Evolutionary conservation across 2,888 invertebrate genomes (phyloP).

Genomic region (Zaprionus bogoriensis): DNA sequence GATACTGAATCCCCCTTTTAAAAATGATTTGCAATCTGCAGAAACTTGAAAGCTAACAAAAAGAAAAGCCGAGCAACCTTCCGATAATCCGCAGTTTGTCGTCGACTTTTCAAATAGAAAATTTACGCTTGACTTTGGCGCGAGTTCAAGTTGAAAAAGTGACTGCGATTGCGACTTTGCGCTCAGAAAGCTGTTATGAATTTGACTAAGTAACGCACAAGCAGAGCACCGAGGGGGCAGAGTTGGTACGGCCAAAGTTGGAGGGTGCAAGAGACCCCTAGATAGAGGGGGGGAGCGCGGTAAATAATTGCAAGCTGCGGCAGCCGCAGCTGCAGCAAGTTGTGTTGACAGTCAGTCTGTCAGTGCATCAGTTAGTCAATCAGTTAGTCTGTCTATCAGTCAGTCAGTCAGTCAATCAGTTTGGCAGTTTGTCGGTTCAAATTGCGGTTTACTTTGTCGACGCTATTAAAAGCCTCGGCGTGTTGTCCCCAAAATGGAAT

Average conservation of each 20-base stretch:
- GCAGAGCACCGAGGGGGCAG: neutral
- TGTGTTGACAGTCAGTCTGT: conserved; percentile 62
- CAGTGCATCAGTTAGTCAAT: conserved; percentile 16
- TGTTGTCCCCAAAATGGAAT: conserved; percentile 46
- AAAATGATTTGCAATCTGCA: too few species aligned
- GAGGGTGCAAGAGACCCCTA: too few species aligned
- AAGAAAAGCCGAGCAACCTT: neutral
- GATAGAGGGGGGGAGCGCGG: conserved; percentile 23
- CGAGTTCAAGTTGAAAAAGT: neutral
- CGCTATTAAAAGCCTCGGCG: conserved; percentile 64
- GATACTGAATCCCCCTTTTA: too few species aligned
- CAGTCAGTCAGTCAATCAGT: conserved; percentile 29
- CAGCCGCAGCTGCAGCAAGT: conserved; percentile 32
- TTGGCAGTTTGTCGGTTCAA: conserved; percentile 20
- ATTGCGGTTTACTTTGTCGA: conserved; percentile 32
- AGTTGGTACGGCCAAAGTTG: too few species aligned
- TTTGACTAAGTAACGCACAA: neutral
- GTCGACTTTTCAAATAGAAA: neutral
- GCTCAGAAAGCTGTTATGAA: neutral
- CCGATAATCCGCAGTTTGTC: neutral
- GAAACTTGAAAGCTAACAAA: too few species aligned
- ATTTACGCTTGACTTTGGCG: neutral
- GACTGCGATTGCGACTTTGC: neutral
- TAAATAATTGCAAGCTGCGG: conserved; percentile 66
- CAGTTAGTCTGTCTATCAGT: neutral